Evolutionary conservation across 2,888 invertebrate genomes (phyloP), one percentile per base, ranked within the genome.

Genomic region (Fragum sueziense): DNA sequence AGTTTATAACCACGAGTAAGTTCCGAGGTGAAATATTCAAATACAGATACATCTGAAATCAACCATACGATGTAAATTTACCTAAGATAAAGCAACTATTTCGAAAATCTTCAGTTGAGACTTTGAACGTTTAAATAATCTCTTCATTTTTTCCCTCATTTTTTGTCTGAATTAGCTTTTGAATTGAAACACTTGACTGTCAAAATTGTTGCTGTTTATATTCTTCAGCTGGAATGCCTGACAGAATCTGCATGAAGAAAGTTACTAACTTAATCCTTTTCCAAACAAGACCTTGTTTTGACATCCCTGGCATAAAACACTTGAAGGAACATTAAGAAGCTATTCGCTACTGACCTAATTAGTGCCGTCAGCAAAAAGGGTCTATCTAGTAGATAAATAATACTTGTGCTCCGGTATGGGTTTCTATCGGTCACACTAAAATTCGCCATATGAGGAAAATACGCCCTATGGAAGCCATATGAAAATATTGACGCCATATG

Each of bases 1-100:
- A 99, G 94, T 85, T 97, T 95, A 94, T 99, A 99, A 22, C 98
- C 98, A 88, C 98, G 95, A 7, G 97, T 97, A 88, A 99, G 94
- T 94, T 99, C 99, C 69, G 97, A 87, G 31, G 88, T 90, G 33
- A 93, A 80, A 79, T 90, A 91, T 7, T 87, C 74, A n/a, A 89
- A 79, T 62, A 91, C 85, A 27, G 90, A 90, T 41, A 88, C 86
- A 41, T 84, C 88, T 89, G 79, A 25, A 80, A 80, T 41, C 27
- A 57, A 57, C 3, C 3, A 57, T 4, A 62, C 4, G 27, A 25
- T 27, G 20, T 17, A 27, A 11, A 47, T 47, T n/a, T 20, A 47
- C n/a, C 6, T 47, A 20, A 20, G n/a, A 47, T 47, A 20, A 17
- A 17, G 2, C n/a, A n/a, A 6, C 47, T 20, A 47, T 6, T 47